Base-by-base conservation (phyloP, 2,888 invertebrate species). In the Xylophagus ater region DNA sequence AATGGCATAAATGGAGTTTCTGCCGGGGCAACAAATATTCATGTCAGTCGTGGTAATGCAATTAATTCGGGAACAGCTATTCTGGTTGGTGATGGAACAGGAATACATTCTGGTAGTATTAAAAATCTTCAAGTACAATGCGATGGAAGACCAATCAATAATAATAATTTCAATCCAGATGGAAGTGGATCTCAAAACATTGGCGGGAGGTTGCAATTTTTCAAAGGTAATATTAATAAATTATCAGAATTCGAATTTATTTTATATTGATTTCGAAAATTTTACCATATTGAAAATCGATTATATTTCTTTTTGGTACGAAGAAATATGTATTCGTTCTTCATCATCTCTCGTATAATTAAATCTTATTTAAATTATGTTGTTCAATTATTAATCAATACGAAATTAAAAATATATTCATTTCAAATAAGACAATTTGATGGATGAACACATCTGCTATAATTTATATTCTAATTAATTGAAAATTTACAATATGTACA, bases 1-100 rank as follows among this genome's bases (percentile, higher is more conserved):
- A 74, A 76, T 73, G 78, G 76, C 69, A 74, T 76, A 66, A 76
- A 76, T 72, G 78, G 75, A 66, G 76, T 21, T 21, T 5, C 36
- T 25, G 18, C 35, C 14, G 23, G 23, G 23, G 7, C 33, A n/a
- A 26, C 29, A 5, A 24, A 23, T 23, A 37, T 31, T 8, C 28
- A 30, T 24, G 37, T 40, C 14, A 40, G 8, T 31, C 44, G 40
- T 39, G 45, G 33, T 44, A 49, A 32, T 21, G 34, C 34, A 8
- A 29, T 36, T 14, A 41, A 9, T 28, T 46, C 38, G 46, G 39
- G 46, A 41, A 36, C 40, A n/a, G 42, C 25, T 40, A 41, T 37
- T 33, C 34, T 39, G 26, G 34, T 32, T 34, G 44, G 40, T 34
- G 41, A 43, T 42, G 53, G 38, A 40, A 20, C 41, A 46, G 37